phyloP scores from a whole-genome alignment of 1,140 invertebrate species.

The Drosophila sulfurigaster region DNA sequence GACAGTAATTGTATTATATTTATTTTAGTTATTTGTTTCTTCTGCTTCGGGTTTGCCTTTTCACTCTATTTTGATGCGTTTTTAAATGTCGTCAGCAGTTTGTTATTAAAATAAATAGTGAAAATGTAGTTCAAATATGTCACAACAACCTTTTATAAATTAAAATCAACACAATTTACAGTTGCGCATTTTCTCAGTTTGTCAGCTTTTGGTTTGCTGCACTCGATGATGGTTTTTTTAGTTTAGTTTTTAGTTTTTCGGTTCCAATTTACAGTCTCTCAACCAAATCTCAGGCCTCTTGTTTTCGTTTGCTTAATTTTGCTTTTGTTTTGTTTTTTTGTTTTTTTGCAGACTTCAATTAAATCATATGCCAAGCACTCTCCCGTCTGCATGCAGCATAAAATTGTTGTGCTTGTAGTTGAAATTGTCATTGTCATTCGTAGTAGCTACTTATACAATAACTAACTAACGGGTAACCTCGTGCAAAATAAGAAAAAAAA shows the following conservation, averaged over 20 bases:
- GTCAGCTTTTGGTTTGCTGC: not conserved
- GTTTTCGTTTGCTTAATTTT: constrained; percentile 19
- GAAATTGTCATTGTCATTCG: constrained; percentile 11
- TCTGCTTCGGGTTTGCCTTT: constrained; percentile 25
- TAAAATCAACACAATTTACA: constrained; percentile 71
- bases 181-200: constrained; percentile 33
- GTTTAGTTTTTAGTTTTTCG: constrained; percentile 32
- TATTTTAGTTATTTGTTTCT: constrained; percentile 19
- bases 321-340: constrained; percentile 22
- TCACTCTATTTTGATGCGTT: constrained; percentile 59
- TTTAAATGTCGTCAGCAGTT: constrained; percentile 67
- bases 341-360: constrained; percentile 61
- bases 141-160: constrained; percentile 73
- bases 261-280: constrained; percentile 31
- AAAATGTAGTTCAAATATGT: constrained; percentile 55
- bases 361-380: constrained; percentile 66
- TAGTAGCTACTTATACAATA: constrained; percentile 73
- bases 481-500: constrained; percentile 66
- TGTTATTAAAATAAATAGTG: constrained; percentile 56
- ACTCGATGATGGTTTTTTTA: constrained; percentile 10
- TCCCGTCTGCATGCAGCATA: constrained; percentile 57
- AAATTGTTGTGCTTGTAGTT: constrained; percentile 54
- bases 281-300: constrained; percentile 20
- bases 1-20: constrained; percentile 41
- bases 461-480: constrained; percentile 46